Percentiles rank a stretch among this genome's conserved stretches.
These are phyloP conservation scores for Nephrotoma guestfalica DNA, from an alignment of 2,888 invertebrate species.

Conservation along the genomic window DNA sequence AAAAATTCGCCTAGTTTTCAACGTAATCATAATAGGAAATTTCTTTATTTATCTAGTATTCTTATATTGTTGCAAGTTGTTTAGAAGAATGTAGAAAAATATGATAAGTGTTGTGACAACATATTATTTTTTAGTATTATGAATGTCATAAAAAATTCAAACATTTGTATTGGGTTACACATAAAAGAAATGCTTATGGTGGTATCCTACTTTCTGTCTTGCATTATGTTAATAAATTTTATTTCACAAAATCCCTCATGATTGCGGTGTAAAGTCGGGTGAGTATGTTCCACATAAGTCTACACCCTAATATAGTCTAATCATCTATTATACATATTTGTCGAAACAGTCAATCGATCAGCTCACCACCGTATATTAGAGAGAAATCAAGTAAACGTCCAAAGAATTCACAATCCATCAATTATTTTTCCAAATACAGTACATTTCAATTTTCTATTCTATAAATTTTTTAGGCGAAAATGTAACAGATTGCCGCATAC, in stretches of 20 bases:
- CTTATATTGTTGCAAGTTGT: background rate
- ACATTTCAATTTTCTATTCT: background rate
- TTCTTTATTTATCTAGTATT: background rate
- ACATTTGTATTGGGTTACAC: background rate
- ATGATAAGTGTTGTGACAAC: background rate
- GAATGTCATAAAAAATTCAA: background rate
- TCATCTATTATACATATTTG: background rate
- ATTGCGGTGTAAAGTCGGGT: background rate
- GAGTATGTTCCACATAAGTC: background rate
- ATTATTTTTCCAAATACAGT: background rate
- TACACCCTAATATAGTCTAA: background rate
- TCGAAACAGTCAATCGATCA: background rate
- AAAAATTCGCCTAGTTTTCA: background rate
- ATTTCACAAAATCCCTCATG: background rate
- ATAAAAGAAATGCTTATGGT: background rate
- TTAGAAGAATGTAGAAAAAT: background rate
- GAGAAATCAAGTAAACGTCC: background rate
- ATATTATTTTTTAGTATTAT: background rate
- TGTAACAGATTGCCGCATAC: background rate
- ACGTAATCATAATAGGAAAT: background rate
- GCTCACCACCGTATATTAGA: background rate
- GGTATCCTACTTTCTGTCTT: background rate
- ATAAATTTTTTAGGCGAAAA: background rate
- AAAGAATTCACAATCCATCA: background rate
- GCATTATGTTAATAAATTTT: background rate